Evolutionary conservation across 2,888 invertebrate species (phyloP), one percentile per base, ranked within the genome.

Genomic region (Ochropacha duplaris): DNA sequence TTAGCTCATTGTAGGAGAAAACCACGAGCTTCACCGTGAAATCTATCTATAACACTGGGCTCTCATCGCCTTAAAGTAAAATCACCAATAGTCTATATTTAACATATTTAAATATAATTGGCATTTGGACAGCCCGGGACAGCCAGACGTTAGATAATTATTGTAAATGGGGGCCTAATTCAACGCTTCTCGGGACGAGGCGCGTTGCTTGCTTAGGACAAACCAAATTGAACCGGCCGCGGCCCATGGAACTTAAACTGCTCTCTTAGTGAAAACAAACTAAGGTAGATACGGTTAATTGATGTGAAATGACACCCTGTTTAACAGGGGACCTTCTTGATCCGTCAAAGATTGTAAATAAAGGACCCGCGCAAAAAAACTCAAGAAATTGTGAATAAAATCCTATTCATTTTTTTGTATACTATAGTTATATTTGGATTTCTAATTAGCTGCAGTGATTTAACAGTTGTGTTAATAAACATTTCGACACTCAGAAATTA

Each of bases 131-230:
- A 70, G 66, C n/a, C n/a, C n/a, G n/a, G n/a, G 69, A 61, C 71
- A 66, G 69, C 69, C 63, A 64, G 59, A 58, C n/a, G n/a, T n/a
- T 63, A n/a, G n/a, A n/a, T n/a, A 63, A 70, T 72, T 69, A 63
- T 58, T 57, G 64, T 57, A 54, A 57, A 31, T n/a, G 50, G 61
- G 54, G 34, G 58, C 55, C 57, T 56, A 44, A 19, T 44, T 44
- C 8, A 19, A 44, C 2, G 44, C 16, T 19, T 44, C 44, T 44
- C 19, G 6, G 6, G 44, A 36, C 28, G 55, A 57, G 49, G 56
- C 44, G 14, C 56, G 56, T 52, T 76, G 78, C 75, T 72, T 74
- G 66, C 68, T 74, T 78, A 78, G 78, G 78, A 72, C 66, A 22
- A 49, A 49, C 57, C 54, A 61, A 60, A 60, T 58, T 61, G 50